These are phyloP conservation scores for Crocallis elinguaria DNA, from an alignment of 2,888 invertebrate species.

Conservation along the genomic window DNA sequence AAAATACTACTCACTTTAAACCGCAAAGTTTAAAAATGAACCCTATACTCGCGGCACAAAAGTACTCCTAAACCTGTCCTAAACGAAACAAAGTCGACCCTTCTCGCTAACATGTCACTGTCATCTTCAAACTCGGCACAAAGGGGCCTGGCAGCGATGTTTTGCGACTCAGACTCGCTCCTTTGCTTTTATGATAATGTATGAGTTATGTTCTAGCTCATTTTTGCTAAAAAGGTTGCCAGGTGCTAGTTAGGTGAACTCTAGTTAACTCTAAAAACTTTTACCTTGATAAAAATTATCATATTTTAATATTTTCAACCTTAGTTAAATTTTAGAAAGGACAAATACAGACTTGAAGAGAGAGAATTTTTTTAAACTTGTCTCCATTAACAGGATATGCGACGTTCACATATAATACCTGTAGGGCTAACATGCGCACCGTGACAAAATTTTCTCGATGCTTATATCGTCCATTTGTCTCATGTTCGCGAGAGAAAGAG, in stretches of 20 bases:
- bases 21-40: not conserved
- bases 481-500: too few species aligned
- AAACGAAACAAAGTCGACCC: slow-evolving; percentile 27
- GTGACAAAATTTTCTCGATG: too few species aligned
- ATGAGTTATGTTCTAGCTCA: slow-evolving; percentile 27
- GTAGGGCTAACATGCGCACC: too few species aligned
- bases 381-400: too few species aligned
- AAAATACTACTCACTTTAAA: not conserved
- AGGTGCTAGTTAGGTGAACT: slow-evolving; percentile 1
- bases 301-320: too few species aligned
- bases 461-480: too few species aligned
- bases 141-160: slow-evolving; percentile 23
- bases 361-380: too few species aligned
- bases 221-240: slow-evolving; percentile 28
- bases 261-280: not conserved
- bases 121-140: slow-evolving; percentile 37
- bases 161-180: slow-evolving; percentile 1
- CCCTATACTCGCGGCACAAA: slow-evolving; percentile 8
- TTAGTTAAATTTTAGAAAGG: too few species aligned
- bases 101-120: slow-evolving; percentile 40
- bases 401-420: too few species aligned
- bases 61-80: slow-evolving; percentile 17
- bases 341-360: too few species aligned
- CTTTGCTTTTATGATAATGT: slow-evolving; percentile 34
- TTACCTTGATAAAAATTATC: too few species aligned